Evolutionary conservation across 30 jellyfish, hydroid and myxozoan genomes (phyloP).

Genomic region (Turritopsis dohrnii): DNA sequence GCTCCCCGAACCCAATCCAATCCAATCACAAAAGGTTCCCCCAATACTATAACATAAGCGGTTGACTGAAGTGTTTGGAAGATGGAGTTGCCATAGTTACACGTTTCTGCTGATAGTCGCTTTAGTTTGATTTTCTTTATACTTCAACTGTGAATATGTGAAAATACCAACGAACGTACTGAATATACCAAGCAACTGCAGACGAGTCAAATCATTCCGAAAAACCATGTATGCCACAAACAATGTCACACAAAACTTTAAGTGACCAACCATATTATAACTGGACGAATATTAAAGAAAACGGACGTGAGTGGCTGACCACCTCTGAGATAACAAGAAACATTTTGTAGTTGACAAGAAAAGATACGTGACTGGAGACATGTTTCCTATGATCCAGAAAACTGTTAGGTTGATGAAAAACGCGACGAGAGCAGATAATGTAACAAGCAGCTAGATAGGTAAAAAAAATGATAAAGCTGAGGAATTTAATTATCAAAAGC

Average conservation of each 20-base stretch:
- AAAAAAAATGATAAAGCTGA: background rate
- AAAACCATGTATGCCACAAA: slow-evolving; percentile 67
- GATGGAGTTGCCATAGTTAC: no score
- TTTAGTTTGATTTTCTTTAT: slow-evolving; percentile 40
- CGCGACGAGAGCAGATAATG: slow-evolving; percentile 69
- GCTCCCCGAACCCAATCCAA: no score
- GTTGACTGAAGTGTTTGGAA: no score
- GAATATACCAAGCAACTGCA: slow-evolving; percentile 67
- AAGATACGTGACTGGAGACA: slow-evolving; percentile 99
- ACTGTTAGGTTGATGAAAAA: slow-evolving; percentile 85
- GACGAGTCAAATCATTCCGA: slow-evolving; percentile 40
- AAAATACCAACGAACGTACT: slow-evolving; percentile 60
- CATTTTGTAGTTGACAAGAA: no score
- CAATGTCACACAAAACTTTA: slow-evolving; percentile 65
- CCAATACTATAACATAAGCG: no score
- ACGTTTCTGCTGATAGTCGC: slow-evolving; percentile 6
- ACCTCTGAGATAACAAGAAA: no score
- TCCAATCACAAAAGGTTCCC: no score
- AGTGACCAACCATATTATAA: slow-evolving; percentile 86
- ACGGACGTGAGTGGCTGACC: no score
- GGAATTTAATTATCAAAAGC: no score
- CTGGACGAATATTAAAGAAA: slow-evolving; percentile 20
- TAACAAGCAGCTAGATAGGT: slow-evolving; percentile 50
- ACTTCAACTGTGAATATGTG: slow-evolving; percentile 60
- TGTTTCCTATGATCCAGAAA: slow-evolving; percentile 96